phyloP scores from a whole-genome alignment of 2,113 vertebrate genomes.

The Hippotragus niger region DNA sequence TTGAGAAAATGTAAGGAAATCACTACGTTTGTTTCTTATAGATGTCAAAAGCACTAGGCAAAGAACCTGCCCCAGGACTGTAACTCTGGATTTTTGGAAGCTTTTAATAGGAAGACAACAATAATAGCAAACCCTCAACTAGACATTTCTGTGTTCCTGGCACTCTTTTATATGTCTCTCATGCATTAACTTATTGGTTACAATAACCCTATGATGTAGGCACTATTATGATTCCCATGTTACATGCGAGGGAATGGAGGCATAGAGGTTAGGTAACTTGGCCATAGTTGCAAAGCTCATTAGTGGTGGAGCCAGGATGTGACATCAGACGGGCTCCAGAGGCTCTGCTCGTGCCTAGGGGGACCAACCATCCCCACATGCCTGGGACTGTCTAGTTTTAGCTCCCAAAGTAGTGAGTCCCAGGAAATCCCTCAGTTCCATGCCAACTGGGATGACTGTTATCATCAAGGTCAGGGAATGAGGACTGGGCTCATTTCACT shows the following conservation, averaged over 20 bases:
- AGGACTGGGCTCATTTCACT: background rate
- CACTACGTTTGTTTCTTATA: background rate
- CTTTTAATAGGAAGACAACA: background rate
- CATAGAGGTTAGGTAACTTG: background rate
- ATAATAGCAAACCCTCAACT: background rate
- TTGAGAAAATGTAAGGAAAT: constrained; percentile 29
- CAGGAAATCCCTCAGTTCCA: background rate
- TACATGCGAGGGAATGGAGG: background rate
- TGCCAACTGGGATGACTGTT: background rate
- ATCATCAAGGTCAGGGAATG: background rate
- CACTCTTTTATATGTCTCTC: rapidly evolving
- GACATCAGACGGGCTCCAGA: background rate
- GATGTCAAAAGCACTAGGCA: background rate
- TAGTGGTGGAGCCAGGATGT: background rate
- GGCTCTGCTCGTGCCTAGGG: background rate
- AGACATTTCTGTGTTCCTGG: background rate
- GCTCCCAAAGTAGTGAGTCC: background rate
- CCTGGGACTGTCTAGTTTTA: background rate
- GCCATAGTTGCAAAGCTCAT: background rate
- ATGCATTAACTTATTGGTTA: background rate
- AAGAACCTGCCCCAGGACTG: background rate
- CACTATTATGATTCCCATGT: background rate
- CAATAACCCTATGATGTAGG: background rate
- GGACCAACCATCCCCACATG: background rate
- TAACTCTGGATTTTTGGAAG: background rate